Conservation (phyloP, 2,888 invertebrate genomes). For the Lasioglossum pauxillum region DNA sequence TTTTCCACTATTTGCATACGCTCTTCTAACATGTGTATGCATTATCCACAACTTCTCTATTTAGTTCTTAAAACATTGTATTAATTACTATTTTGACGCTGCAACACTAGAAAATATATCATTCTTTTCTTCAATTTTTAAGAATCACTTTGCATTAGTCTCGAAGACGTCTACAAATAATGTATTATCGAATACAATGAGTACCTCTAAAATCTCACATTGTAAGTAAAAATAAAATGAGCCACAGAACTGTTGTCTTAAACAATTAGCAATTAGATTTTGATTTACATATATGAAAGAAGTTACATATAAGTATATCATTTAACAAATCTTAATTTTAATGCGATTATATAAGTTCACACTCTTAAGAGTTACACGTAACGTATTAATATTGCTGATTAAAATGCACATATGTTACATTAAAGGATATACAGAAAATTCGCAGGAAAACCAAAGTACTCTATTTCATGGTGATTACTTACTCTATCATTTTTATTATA, state of each 20-base stretch:
- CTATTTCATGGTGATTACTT: constrained; percentile 48
- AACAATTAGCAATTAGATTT: constrained; percentile 34
- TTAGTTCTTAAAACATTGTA: constrained; percentile 4
- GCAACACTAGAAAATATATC: constrained; percentile 34
- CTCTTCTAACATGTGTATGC: not conserved
- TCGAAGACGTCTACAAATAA: not conserved
- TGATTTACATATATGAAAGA: constrained; percentile 41
- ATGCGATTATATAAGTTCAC: constrained; percentile 34
- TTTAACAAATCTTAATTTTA: constrained; percentile 47
- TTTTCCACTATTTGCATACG: constrained; percentile 22
- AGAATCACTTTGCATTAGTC: constrained; percentile 11
- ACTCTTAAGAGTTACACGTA: constrained; percentile 45
- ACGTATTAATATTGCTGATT: constrained; percentile 48
- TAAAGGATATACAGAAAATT: constrained; percentile 49
- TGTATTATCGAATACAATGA: not conserved
- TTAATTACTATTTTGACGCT: not conserved
- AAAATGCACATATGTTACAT: constrained; percentile 51
- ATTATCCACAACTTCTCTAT: not conserved
- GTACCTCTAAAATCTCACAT: not conserved
- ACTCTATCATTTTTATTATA: constrained; percentile 40
- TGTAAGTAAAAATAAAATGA: constrained; percentile 25
- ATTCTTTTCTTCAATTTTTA: not conserved
- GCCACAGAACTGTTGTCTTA: constrained; percentile 36
- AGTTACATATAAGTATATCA: constrained; percentile 43
- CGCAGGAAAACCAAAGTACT: constrained; percentile 63